These are phyloP conservation scores for Procambarus virginalis DNA, from an alignment of 1,140 invertebrate genomes.

Conservation along the genomic window DNA sequence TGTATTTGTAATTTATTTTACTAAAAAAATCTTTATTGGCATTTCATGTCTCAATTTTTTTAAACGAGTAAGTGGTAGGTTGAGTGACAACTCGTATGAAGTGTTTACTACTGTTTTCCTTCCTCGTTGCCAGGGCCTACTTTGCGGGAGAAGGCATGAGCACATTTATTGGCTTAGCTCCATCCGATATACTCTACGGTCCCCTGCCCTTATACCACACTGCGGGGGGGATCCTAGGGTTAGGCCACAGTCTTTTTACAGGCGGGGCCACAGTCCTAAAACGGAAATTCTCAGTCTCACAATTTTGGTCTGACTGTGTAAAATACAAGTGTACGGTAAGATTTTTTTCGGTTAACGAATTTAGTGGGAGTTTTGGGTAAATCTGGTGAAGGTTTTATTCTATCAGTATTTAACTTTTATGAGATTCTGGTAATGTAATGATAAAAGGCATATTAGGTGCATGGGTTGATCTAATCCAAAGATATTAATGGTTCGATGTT, in stretches of 20 bases:
- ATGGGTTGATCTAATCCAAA: neutral
- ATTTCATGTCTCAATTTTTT: neutral
- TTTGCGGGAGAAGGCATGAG: constrained; percentile 68
- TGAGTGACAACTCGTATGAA: neutral
- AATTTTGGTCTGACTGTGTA: constrained; percentile 95
- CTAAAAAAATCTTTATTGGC: too few relatives aligned
- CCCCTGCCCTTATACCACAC: constrained; percentile 95
- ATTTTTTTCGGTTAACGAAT: neutral
- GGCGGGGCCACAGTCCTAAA: constrained; percentile 90
- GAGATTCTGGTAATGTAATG: neutral
- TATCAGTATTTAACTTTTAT: neutral
- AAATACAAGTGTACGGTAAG: constrained; percentile 96
- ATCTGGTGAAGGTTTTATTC: neutral
- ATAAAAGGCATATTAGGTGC: neutral
- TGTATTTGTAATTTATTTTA: too few relatives aligned
- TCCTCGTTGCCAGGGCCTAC: constrained; percentile 56
- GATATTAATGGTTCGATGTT: too few relatives aligned
- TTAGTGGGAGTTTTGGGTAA: neutral
- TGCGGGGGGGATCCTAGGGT: constrained; percentile 90
- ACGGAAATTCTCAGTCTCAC: constrained; percentile 96
- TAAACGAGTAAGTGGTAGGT: constrained; percentile 70
- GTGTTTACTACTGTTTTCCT: neutral
- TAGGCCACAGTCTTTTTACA: constrained; percentile 88
- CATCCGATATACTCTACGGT: constrained; percentile 88
- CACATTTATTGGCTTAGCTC: constrained; percentile 76